Conservation (phyloP, 2,113 vertebrate genomes). For the Cryptotis parvus region DNA sequence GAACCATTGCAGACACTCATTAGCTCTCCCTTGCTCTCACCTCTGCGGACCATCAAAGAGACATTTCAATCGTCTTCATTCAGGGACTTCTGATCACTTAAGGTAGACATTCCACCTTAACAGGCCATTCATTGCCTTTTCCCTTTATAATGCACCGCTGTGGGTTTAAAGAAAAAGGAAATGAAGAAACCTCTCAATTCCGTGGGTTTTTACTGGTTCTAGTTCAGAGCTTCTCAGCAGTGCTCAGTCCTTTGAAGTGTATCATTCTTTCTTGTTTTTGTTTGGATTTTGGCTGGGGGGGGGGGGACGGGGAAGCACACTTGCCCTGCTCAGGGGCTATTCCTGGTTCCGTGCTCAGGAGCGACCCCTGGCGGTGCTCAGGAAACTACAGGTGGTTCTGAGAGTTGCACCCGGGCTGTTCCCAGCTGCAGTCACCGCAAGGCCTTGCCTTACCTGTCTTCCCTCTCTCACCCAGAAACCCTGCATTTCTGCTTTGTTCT, state of each 20-base stretch:
- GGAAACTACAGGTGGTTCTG: not conserved
- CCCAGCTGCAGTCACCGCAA: no score
- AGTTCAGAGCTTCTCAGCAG: not conserved
- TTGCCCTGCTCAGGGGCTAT: no score
- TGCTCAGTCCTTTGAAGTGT: no score
- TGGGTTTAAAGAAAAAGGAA: slow-evolving; percentile 30
- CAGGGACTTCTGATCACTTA: slow-evolving; percentile 19
- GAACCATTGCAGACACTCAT: no score
- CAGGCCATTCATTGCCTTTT: not conserved
- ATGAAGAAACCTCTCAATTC: not conserved
- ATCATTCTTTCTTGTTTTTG: not conserved
- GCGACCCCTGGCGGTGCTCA: no score
- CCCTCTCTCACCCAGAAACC: no score
- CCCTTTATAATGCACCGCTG: not conserved
- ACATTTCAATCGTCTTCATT: not conserved
- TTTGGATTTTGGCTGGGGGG: not conserved
- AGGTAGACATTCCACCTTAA: not conserved
- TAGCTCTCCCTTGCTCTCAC: no score
- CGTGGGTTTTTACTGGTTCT: not conserved
- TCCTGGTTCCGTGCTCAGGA: no score
- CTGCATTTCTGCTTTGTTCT: no score
- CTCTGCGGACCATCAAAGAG: not conserved
- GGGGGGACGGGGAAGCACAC: no score
- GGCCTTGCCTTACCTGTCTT: no score
- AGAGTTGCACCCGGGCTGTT: not conserved